A percentile compares a stretch with the other conserved stretches of the same genome.
Conservation (phyloP, 2,113 vertebrate species). For the Chauna torquata region DNA sequence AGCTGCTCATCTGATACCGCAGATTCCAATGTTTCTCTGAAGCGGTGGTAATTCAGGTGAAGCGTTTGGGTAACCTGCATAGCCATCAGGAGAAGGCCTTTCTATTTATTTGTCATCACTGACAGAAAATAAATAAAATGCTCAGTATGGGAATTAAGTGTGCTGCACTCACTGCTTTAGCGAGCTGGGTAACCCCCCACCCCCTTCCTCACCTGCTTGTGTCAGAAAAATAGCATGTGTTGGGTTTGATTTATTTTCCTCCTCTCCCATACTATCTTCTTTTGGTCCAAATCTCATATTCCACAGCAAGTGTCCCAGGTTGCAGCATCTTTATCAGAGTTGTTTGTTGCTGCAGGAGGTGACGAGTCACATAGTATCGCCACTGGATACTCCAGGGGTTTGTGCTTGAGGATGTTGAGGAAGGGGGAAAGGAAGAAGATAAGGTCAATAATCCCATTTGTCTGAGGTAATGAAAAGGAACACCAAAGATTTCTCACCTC, state of each 20-base stretch:
- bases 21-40: background rate
- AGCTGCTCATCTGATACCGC: background rate
- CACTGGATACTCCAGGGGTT: slow-evolving; percentile 52
- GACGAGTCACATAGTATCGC: slow-evolving; percentile 62
- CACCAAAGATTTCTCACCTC: background rate
- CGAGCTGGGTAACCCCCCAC: background rate
- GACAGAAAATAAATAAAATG: background rate
- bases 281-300: background rate
- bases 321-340: background rate
- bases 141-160: background rate
- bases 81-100: background rate
- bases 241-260: slow-evolving; percentile 15
- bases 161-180: background rate
- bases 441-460: slow-evolving; percentile 4
- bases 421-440: background rate
- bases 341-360: slow-evolving; percentile 23
- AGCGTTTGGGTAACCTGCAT: background rate
- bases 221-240: background rate
- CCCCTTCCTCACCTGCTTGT: background rate
- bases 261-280: background rate
- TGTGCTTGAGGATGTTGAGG: background rate
- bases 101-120: background rate
- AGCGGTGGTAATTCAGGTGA: background rate
- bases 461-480: background rate
- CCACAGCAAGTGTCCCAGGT: background rate